Evolutionary conservation across 2,113 vertebrate genomes (phyloP).

Genomic region (Xerus inauris): DNA sequence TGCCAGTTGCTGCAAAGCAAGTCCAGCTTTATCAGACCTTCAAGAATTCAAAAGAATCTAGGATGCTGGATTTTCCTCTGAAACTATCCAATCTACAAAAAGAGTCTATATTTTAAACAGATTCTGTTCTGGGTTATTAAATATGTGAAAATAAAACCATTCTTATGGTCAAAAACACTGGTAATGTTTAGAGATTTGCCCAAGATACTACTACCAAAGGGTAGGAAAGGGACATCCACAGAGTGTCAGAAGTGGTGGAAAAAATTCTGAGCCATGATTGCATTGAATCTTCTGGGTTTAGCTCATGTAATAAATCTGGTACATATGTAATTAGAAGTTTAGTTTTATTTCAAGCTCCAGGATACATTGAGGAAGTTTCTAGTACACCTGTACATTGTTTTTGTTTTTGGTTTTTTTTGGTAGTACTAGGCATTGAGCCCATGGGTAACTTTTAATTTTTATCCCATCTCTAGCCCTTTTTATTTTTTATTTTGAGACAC

Average conservation of each 20-base stretch:
- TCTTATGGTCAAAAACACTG: not conserved
- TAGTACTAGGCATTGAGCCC: too few relatives aligned
- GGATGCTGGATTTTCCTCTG: not conserved
- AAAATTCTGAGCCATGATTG: not conserved
- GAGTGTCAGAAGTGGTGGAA: too few relatives aligned
- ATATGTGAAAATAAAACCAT: not conserved
- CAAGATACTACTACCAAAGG: not conserved
- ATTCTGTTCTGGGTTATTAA: not conserved
- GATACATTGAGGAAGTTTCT: not conserved
- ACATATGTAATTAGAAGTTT: not conserved
- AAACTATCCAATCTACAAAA: not conserved
- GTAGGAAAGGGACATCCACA: not conserved
- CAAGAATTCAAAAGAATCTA: not conserved
- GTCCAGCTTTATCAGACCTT: not conserved
- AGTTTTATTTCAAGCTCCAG: not conserved
- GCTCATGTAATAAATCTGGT: too few relatives aligned
- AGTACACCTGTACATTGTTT: not conserved
- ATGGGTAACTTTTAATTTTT: too few relatives aligned
- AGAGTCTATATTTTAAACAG: not conserved
- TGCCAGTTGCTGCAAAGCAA: rapidly evolving
- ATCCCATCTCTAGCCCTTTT: not conserved
- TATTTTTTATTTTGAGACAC: not conserved
- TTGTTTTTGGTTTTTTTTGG: too few relatives aligned
- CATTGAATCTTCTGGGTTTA: not conserved
- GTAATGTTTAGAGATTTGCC: not conserved